phyloP scores from a whole-genome alignment of 2,888 invertebrate species.

The Cosmia trapezina region DNA sequence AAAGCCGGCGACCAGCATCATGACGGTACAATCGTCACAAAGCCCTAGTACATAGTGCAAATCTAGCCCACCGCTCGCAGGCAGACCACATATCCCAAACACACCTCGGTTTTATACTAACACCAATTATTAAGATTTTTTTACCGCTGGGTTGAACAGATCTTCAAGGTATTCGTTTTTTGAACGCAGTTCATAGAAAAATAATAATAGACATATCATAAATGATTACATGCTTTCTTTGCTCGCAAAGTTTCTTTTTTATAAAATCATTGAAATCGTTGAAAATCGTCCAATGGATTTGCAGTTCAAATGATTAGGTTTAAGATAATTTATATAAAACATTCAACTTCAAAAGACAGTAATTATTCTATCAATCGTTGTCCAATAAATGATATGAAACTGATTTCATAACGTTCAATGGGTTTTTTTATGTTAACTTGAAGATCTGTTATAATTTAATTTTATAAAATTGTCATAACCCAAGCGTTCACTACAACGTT shows the following conservation, averaged over 20 bases:
- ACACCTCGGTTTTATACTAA: conserved; percentile 84
- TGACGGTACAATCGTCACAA: conserved; percentile 62
- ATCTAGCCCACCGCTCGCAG: conserved; percentile 77
- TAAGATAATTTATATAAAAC: conserved; percentile 33
- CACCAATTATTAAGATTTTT: conserved; percentile 79
- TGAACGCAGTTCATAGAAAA: conserved; percentile 48
- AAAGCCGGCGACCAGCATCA: conserved; percentile 58
- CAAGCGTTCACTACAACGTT: conserved; percentile 81
- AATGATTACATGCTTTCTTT: conserved; percentile 47
- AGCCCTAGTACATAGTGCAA: conserved; percentile 74
- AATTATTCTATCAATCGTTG: conserved; percentile 7
- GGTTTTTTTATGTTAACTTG: conserved; percentile 56
- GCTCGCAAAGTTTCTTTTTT: conserved; percentile 21
- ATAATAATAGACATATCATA: conserved; percentile 25
- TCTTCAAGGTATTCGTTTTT: conserved; percentile 68
- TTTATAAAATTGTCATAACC: conserved; percentile 67
- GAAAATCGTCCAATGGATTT: conserved; percentile 24
- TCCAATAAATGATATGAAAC: conserved; percentile 1
- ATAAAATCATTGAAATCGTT: conserved; percentile 46
- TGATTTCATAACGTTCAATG: conserved; percentile 39
- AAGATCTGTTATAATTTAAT: conserved; percentile 69
- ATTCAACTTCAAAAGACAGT: conserved; percentile 6
- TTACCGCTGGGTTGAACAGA: conserved; percentile 74
- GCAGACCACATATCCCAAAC: conserved; percentile 89
- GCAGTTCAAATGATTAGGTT: conserved; percentile 27